Evolutionary conservation across 2,797 vertebrate species (phyloP).

Genomic region (Rousettus madagascariensis): DNA sequence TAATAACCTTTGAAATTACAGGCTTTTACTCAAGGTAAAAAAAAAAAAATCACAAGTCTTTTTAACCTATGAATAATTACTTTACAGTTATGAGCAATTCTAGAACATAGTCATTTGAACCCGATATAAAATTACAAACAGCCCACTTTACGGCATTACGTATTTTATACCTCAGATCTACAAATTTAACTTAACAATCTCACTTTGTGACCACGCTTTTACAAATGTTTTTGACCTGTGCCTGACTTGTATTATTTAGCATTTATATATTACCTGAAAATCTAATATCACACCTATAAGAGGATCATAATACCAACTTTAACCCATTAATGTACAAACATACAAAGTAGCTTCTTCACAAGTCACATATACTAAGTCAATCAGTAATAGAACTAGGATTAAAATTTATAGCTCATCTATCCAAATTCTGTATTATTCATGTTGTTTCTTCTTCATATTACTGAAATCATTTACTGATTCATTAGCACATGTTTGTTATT

Average conservation of each 20-base stretch:
- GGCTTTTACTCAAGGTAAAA: not conserved
- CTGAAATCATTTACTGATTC: not conserved
- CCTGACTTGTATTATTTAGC: not conserved
- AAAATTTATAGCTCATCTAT: constrained; percentile 6
- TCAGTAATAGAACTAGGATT: not conserved
- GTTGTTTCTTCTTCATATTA: not conserved
- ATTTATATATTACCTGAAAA: not conserved
- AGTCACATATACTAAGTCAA: not conserved
- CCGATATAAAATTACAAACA: not conserved
- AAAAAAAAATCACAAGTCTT: not conserved
- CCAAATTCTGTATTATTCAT: not conserved
- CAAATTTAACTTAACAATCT: constrained; percentile 28
- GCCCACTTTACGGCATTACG: not conserved
- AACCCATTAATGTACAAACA: not conserved
- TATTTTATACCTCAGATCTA: constrained; percentile 33
- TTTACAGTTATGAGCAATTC: not conserved
- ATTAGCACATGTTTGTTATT: not conserved
- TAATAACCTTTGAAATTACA: not conserved
- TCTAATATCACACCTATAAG: not conserved
- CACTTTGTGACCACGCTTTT: not conserved
- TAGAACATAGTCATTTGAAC: constrained; percentile 42
- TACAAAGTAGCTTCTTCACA: not conserved
- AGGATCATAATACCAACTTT: not conserved
- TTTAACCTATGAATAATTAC: not conserved
- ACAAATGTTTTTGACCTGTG: constrained; percentile 23